These are phyloP conservation scores for Notarius lentiginosus DNA, from an alignment of 2,113 vertebrate genomes.

Conservation along the genomic window DNA sequence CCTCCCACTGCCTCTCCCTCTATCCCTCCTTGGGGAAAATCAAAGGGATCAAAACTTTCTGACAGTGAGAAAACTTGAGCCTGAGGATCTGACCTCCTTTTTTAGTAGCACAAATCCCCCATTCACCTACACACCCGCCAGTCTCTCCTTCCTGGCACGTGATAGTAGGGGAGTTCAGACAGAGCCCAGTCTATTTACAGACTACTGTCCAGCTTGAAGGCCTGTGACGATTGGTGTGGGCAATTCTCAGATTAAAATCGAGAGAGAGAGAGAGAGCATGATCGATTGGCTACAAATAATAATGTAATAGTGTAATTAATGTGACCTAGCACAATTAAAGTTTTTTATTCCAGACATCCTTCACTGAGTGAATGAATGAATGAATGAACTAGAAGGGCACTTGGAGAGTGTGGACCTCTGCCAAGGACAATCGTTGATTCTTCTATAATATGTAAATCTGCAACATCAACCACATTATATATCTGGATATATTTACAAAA, in stretches of 20 bases:
- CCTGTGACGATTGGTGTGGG: not conserved
- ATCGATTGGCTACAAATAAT: not conserved
- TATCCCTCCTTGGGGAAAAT: slow-evolving; percentile 25
- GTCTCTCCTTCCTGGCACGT: slow-evolving; percentile 14
- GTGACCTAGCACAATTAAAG: not conserved
- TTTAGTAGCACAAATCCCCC: slow-evolving; percentile 24
- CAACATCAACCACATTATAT: no score
- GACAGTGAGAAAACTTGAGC: slow-evolving; percentile 46
- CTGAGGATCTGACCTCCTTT: slow-evolving; percentile 47
- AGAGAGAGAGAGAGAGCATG: not conserved
- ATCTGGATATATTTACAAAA: no score
- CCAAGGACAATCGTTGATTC: no score
- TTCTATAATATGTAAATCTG: no score
- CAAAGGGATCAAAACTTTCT: slow-evolving; percentile 46
- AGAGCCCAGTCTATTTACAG: not conserved
- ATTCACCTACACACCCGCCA: slow-evolving; percentile 16
- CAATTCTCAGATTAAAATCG: not conserved
- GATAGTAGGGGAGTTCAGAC: not conserved
- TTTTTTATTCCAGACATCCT: not conserved
- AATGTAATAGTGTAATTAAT: not conserved
- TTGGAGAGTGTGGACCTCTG: no score
- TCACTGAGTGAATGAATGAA: not conserved
- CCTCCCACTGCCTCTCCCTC: not conserved
- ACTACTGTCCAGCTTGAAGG: not conserved
- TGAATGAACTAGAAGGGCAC: not conserved